phyloP scores from a whole-genome alignment of 2,797 vertebrate genomes.

The Alfaro cultratus region DNA sequence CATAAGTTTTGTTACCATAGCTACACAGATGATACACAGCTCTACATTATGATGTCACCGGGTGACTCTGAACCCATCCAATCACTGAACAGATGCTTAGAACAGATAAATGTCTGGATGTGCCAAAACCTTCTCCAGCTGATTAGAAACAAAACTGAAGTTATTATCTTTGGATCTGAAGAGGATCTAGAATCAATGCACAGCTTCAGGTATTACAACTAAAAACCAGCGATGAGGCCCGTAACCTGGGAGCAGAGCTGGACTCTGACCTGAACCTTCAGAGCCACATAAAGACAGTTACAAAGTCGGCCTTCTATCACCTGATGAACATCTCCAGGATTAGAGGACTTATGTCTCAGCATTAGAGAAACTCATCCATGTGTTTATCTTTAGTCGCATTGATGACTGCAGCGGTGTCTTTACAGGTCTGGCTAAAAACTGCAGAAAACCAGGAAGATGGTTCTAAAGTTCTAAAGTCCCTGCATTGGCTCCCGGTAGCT shows the following conservation, averaged over 20 bases:
- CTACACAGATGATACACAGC: not conserved
- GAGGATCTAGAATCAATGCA: not conserved
- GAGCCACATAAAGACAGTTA: not conserved
- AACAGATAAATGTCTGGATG: not conserved
- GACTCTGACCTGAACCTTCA: not conserved
- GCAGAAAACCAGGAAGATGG: not conserved
- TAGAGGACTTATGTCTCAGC: not conserved
- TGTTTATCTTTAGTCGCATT: not conserved
- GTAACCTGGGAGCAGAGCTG: not conserved
- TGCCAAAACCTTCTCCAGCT: not conserved
- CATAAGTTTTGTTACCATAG: not conserved
- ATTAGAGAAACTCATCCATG: too few relatives aligned
- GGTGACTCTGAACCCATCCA: not conserved
- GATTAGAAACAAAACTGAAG: not conserved
- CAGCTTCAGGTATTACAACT: not conserved
- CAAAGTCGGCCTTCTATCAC: not conserved
- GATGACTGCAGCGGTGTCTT: not conserved
- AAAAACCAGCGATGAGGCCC: not conserved
- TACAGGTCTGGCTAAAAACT: not conserved
- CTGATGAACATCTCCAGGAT: not conserved
- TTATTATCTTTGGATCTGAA: not conserved
- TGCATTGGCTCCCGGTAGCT: not conserved
- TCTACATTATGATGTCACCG: not conserved
- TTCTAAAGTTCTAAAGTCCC: not conserved
- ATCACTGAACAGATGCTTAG: not conserved